Base-by-base conservation (phyloP, 2,797 vertebrate genomes). In the Lithobates pipiens region DNA sequence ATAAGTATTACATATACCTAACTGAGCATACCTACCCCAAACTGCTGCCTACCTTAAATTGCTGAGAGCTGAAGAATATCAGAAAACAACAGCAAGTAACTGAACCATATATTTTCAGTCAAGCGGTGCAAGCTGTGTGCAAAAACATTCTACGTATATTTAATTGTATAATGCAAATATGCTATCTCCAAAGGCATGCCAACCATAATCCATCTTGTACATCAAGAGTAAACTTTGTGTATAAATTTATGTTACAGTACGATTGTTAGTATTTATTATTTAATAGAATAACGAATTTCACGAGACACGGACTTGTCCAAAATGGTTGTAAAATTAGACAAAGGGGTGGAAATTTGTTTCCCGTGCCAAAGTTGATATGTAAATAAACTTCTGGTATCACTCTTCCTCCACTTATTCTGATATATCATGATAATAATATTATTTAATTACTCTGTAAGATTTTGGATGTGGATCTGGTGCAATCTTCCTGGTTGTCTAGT, bases 351-450 rank as follows among this genome's bases (percentile, higher is more conserved):
- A 29, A 61, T 34, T 16, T 25, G 44, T 71, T 71, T 57, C 44
- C 34, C 72, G 79, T 81, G 79, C 79, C 79, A 81, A 81, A 81
- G 15, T 72, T 27, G 16, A 81, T 39, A 11, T 57, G 68, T 81
- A 74, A 23, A 25, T 50, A 27, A 15, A 39, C 57, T 16, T 13
- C 16, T 25, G 63, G 39, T 39, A 39, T 39, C 39, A 39, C 39
- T 39, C 39, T 23, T 50, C 57, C 7, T 23, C 32, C 39, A 39
- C 39, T 39, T 39, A 39, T 16, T 21, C 27, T 16, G 74, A 29
- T 68, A 27, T 15, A 27, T 54, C 18, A 25, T 25, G n/a, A 80
- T 50, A 80, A 21, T 21, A 25, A 18, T 80, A 36, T 29, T 54
- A 27, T 72, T 75, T 11, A 39, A 67, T 21, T 32, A 65, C 15